phyloP scores from a whole-genome alignment of 1,140 invertebrate genomes.

The Aphidius ervi region DNA sequence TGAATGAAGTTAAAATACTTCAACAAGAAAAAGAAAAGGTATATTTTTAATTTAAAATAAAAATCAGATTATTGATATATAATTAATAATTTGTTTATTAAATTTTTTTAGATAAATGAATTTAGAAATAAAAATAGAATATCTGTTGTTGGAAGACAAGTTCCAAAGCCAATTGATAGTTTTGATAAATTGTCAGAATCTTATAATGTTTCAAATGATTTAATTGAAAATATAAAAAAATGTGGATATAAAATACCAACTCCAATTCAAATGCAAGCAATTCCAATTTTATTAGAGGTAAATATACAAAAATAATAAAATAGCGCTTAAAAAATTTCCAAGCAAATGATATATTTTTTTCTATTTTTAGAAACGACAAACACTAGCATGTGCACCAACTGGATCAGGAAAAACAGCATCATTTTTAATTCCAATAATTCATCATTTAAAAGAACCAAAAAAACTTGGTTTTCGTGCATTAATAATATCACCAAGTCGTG shows the following conservation, averaged over 20 bases:
- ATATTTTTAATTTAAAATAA: constrained; percentile 22
- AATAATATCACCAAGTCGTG: constrained; percentile 87
- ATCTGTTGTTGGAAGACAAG: constrained; percentile 68
- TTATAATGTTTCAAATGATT: constrained; percentile 57
- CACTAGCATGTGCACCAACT: constrained; percentile 92
- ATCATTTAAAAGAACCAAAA: constrained; percentile 60
- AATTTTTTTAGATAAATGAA: constrained; percentile 62
- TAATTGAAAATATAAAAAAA: constrained; percentile 70
- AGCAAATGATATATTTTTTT: constrained; percentile 14
- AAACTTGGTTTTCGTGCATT: constrained; percentile 76
- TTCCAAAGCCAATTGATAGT: constrained; percentile 68
- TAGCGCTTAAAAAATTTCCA: not conserved
- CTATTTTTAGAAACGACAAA: constrained; percentile 65
- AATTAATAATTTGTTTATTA: constrained; percentile 19
- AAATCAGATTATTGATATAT: too few species aligned
- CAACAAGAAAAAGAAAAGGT: constrained; percentile 56
- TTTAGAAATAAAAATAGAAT: constrained; percentile 75
- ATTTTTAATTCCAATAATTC: constrained; percentile 78
- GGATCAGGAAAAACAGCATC: constrained; percentile 86
- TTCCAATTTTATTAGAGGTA: constrained; percentile 81
- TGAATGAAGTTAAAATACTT: constrained; percentile 46
- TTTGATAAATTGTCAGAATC: constrained; percentile 64
- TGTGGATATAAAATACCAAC: constrained; percentile 80
- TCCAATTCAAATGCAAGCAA: constrained; percentile 90
- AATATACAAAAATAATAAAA: constrained; percentile 23